phyloP scores from a whole-genome alignment of 2,113 vertebrate species.

The Pseudonaja textilis region DNA sequence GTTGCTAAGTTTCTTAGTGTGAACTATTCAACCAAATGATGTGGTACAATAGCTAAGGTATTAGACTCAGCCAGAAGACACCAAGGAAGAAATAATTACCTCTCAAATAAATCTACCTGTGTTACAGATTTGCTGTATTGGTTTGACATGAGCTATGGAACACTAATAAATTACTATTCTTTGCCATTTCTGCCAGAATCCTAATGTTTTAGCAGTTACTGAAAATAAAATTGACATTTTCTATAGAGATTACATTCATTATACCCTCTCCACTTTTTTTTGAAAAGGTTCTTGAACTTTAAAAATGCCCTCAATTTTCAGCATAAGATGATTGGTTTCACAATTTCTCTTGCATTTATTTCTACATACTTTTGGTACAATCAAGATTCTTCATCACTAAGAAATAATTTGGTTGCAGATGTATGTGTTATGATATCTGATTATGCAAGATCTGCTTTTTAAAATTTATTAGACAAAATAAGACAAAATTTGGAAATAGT shows the following conservation, averaged over 20 bases:
- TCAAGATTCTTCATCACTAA: conserved; percentile 53
- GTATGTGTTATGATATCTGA: conserved; percentile 35
- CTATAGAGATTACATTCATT: conserved; percentile 60
- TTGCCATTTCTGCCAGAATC: conserved; percentile 50
- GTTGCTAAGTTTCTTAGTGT: not conserved
- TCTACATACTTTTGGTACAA: conserved; percentile 43
- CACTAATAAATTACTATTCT: conserved; percentile 9
- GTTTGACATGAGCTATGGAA: fast-evolving
- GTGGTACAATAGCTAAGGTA: not conserved
- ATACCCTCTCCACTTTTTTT: conserved; percentile 33
- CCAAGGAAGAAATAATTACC: not conserved
- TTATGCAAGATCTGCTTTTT: conserved; percentile 24
- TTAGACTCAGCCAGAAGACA: not conserved
- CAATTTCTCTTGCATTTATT: conserved; percentile 47
- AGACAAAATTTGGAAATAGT: conserved; percentile 31
- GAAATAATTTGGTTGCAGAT: conserved; percentile 45
- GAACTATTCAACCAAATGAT: not conserved
- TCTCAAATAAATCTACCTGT: not conserved
- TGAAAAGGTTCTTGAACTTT: conserved; percentile 69
- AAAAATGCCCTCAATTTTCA: conserved; percentile 64
- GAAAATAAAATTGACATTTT: conserved; percentile 65
- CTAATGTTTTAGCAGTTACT: conserved; percentile 55
- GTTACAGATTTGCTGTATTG: not conserved
- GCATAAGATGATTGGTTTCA: conserved; percentile 47
- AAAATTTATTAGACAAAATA: conserved; percentile 10